Percentiles rank a stretch among this genome's conserved stretches.
These are phyloP conservation scores for Prunella strophiata DNA, from an alignment of 2,797 vertebrate genomes.

Conservation along the genomic window DNA sequence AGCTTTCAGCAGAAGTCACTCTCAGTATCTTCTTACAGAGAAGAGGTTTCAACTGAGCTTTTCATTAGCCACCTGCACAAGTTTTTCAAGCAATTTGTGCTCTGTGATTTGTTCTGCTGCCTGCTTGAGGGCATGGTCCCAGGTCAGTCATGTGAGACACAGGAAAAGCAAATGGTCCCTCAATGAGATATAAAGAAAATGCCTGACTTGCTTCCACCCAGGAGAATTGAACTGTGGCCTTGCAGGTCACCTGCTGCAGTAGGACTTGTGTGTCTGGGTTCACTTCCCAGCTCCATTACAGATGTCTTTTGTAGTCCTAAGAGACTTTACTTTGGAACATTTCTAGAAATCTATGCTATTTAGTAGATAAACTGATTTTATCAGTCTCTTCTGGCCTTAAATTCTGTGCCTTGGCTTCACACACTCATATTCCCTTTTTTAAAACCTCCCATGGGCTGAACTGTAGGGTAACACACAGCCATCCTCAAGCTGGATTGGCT, in stretches of 20 bases:
- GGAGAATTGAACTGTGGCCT: not conserved
- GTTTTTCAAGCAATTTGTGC: not conserved
- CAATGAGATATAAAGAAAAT: not conserved
- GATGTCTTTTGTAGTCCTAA: not conserved
- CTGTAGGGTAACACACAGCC: not conserved
- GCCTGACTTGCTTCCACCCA: not conserved
- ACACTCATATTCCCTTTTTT: not conserved
- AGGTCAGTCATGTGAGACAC: conserved; percentile 1
- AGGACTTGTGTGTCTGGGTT: not conserved
- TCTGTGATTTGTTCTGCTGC: conserved; percentile 22
- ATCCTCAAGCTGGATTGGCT: not conserved
- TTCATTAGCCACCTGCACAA: conserved; percentile 1
- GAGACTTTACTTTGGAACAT: not conserved
- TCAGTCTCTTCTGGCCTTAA: not conserved
- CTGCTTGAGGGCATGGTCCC: conserved; percentile 8
- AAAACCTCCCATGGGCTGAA: not conserved
- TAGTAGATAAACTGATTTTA: not conserved
- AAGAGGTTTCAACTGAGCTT: not conserved
- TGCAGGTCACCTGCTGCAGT: not conserved
- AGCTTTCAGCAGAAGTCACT: not conserved
- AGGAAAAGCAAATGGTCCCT: conserved; percentile 7
- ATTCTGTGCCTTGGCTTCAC: not conserved
- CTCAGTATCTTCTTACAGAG: not conserved
- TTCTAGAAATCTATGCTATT: not conserved
- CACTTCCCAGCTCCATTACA: not conserved